Conservation (phyloP, 2,113 vertebrate genomes). For the Girardinichthys multiradiatus region DNA sequence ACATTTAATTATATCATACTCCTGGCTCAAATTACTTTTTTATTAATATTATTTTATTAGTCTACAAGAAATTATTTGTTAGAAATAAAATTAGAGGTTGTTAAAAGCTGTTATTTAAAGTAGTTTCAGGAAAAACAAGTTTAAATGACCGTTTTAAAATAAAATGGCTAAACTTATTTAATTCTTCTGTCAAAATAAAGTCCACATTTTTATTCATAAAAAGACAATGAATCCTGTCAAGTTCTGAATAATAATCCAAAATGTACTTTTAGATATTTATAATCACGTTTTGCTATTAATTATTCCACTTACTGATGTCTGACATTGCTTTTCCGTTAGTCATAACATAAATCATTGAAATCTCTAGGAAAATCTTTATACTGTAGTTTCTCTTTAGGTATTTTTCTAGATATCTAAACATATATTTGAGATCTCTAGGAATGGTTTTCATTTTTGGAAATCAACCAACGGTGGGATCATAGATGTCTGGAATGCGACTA, state of each 20-base stretch:
- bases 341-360: background rate
- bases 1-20: background rate
- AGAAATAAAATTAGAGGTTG: background rate
- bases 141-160: background rate
- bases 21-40: background rate
- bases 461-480: background rate
- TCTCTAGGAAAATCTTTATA: background rate
- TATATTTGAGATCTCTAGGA: background rate
- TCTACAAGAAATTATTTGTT: background rate
- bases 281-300: background rate
- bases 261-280: background rate
- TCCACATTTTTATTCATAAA: too few species aligned
- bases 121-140: background rate
- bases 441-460: background rate
- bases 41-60: background rate
- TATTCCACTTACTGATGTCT: background rate
- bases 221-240: too few species aligned
- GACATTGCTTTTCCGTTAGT: background rate
- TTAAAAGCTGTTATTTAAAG: background rate
- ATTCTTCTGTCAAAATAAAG: too few species aligned
- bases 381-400: background rate
- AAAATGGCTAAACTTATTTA: too few species aligned
- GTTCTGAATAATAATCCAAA: background rate
- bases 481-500: too few species aligned
- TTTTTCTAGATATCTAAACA: background rate